phyloP scores from a whole-genome alignment of 2,797 vertebrate genomes.

The Sebastiscus albofasciatus region DNA sequence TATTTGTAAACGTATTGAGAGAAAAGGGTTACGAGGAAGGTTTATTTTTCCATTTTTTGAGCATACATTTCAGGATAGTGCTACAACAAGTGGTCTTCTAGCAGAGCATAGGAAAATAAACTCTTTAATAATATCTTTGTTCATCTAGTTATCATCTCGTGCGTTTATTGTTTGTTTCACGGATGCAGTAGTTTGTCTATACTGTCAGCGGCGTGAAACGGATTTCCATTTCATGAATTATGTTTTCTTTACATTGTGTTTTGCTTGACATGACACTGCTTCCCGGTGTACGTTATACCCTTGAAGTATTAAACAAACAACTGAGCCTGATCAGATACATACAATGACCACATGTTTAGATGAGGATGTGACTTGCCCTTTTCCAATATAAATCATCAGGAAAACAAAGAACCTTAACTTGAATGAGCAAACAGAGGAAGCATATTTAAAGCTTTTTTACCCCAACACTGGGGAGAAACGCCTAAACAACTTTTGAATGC shows the following conservation, averaged over 20 bases:
- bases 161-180: not conserved
- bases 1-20: not conserved
- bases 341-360: not conserved
- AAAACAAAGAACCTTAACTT: too few species aligned
- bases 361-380: not conserved
- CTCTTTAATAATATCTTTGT: not conserved
- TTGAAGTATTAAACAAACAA: not conserved
- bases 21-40: not conserved
- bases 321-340: not conserved
- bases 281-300: not conserved
- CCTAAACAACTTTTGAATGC: accelerated
- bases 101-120: accelerated
- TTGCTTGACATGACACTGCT: not conserved
- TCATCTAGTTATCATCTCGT: too few species aligned
- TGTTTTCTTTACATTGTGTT: not conserved
- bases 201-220: too few species aligned
- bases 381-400: not conserved
- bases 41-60: not conserved
- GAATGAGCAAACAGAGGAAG: not conserved
- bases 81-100: not conserved
- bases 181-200: not conserved
- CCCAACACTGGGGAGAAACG: too few species aligned
- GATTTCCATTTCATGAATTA: not conserved
- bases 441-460: not conserved
- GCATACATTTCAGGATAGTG: not conserved